Conservation (phyloP, 2,888 invertebrate species). For the Epinotia demarniana region DNA sequence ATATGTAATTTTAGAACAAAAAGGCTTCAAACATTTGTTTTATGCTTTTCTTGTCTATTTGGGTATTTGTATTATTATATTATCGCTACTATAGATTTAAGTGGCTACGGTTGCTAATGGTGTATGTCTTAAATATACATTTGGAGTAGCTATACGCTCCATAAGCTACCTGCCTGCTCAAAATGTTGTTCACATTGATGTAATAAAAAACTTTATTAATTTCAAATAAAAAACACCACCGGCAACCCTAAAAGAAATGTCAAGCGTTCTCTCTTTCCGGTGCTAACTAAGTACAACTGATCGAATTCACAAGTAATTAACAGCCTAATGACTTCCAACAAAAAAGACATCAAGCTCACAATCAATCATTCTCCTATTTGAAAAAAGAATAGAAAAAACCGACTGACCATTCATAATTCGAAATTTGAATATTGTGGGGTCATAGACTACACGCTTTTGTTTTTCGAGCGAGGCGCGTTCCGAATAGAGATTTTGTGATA, state of each 20-base stretch:
- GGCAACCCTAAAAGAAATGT: constrained; percentile 45
- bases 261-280: constrained; percentile 41
- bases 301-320: constrained; percentile 80
- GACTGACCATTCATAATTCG: constrained; percentile 70
- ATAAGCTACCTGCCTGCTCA: not conserved
- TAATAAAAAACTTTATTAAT: constrained; percentile 7
- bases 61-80: too few relatives aligned
- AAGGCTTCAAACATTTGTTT: too few relatives aligned
- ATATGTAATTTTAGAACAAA: too few relatives aligned
- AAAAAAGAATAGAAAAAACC: constrained; percentile 59
- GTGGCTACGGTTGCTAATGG: too few relatives aligned
- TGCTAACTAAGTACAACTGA: constrained; percentile 66
- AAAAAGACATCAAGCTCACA: constrained; percentile 78
- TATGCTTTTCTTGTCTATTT: too few relatives aligned
- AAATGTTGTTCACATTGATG: not conserved
- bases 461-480: constrained; percentile 51
- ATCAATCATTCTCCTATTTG: constrained; percentile 80
- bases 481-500: constrained; percentile 39
- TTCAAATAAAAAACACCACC: not conserved
- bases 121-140: too few relatives aligned
- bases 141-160: too few relatives aligned
- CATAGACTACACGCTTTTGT: constrained; percentile 58
- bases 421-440: constrained; percentile 76
- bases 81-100: too few relatives aligned
- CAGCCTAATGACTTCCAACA: constrained; percentile 78